These are phyloP conservation scores for Himalopsyche tibetana DNA, from an alignment of 2,888 invertebrate species.

Conservation along the genomic window DNA sequence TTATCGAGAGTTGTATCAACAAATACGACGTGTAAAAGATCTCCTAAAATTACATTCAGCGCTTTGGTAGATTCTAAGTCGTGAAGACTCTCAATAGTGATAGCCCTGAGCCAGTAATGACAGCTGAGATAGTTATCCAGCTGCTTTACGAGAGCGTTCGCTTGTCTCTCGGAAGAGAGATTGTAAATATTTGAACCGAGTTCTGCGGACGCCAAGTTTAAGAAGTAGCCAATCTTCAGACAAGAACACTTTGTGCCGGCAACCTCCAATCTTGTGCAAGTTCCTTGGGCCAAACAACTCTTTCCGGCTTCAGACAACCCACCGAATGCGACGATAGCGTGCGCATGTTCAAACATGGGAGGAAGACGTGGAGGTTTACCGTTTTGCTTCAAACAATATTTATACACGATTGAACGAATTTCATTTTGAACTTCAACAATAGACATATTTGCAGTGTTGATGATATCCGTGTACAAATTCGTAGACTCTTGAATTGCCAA, in stretches of 20 bases:
- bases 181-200: background rate
- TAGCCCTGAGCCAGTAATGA: too few relatives aligned
- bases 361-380: background rate
- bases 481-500: background rate
- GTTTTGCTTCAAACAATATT: background rate
- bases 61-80: background rate
- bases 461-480: background rate
- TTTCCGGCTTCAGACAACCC: background rate
- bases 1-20: background rate
- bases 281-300: too few relatives aligned
- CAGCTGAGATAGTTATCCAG: too few relatives aligned
- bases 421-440: constrained; percentile 18
- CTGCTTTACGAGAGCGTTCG: too few relatives aligned
- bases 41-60: background rate
- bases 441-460: background rate
- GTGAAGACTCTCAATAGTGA: too few relatives aligned
- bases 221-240: background rate
- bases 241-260: too few relatives aligned
- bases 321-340: background rate
- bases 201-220: background rate
- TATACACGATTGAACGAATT: background rate
- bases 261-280: too few relatives aligned
- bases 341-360: too few relatives aligned
- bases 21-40: background rate
- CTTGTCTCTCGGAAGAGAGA: background rate